phyloP scores from a whole-genome alignment of 2,888 invertebrate species.

The Eumerus sabulonum region DNA sequence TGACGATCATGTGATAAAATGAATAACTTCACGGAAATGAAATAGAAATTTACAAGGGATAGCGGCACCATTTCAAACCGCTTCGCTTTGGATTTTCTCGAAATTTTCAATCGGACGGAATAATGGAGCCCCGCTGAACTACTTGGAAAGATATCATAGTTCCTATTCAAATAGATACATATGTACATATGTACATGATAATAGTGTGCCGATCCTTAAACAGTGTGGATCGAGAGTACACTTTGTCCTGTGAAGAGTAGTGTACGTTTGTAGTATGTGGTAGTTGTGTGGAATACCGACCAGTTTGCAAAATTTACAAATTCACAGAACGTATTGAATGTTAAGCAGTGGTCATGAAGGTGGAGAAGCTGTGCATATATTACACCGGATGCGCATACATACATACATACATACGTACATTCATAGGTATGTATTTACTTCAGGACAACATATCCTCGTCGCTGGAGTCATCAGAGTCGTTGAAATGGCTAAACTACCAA shows the following conservation, averaged over 20 bases:
- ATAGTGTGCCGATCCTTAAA: no score
- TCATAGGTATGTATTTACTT: conserved; percentile 53
- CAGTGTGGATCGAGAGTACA: conserved; percentile 20
- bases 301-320: conserved; percentile 58
- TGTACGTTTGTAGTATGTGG: conserved; percentile 2
- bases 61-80: conserved; percentile 54
- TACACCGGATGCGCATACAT: conserved; percentile 45
- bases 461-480: conserved; percentile 26
- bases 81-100: conserved; percentile 45
- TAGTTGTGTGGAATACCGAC: conserved; percentile 39
- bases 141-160: not conserved
- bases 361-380: conserved; percentile 3
- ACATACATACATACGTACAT: conserved; percentile 49
- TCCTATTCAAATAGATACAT: conserved; percentile 14
- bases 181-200: conserved; percentile 1
- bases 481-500: conserved; percentile 53
- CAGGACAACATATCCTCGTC: conserved; percentile 56
- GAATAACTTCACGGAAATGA: conserved; percentile 62
- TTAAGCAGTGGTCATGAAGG: conserved; percentile 27
- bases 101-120: conserved; percentile 20
- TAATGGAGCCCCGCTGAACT: not conserved
- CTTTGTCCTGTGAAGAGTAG: conserved; percentile 7
- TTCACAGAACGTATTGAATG: conserved; percentile 62
- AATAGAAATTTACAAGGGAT: conserved; percentile 49
- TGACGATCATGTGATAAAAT: conserved; percentile 56